Conservation (phyloP, 2,888 invertebrate genomes). For the Meliscaeva auricollis region DNA sequence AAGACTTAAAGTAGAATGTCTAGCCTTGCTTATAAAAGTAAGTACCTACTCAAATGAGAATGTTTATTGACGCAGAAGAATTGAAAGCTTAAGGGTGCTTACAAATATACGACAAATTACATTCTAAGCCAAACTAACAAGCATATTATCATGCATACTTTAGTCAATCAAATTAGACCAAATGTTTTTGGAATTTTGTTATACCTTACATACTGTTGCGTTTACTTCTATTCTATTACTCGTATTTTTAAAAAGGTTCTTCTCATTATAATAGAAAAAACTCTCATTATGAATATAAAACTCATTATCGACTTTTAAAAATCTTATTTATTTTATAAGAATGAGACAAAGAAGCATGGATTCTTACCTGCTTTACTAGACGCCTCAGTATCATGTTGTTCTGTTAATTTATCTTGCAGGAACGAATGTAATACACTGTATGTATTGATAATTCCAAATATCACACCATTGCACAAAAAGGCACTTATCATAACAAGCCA, state of each 20-base stretch:
- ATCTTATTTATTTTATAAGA: too few species aligned
- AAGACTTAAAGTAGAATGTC: conserved; percentile 8
- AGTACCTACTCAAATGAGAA: background rate
- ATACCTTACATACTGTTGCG: too few species aligned
- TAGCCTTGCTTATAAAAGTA: background rate
- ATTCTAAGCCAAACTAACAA: background rate
- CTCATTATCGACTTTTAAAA: too few species aligned
- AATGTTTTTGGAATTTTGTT: too few species aligned
- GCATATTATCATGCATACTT: too few species aligned
- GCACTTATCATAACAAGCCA: conserved; percentile 93
- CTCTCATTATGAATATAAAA: too few species aligned
- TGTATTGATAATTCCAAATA: conserved; percentile 96
- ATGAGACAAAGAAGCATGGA: background rate
- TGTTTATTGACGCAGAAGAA: background rate
- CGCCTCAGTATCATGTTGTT: conserved; percentile 88
- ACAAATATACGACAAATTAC: background rate
- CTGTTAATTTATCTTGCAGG: conserved; percentile 87
- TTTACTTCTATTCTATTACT: too few species aligned
- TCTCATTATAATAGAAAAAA: too few species aligned
- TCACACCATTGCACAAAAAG: conserved; percentile 94
- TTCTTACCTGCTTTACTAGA: conserved; percentile 93
- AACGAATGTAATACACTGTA: conserved; percentile 92
- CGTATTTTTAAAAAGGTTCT: too few species aligned
- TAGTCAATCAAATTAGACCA: too few species aligned
- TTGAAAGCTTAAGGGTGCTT: background rate